Conservation (phyloP, 2,113 vertebrate genomes). For the Grallaria varia region DNA sequence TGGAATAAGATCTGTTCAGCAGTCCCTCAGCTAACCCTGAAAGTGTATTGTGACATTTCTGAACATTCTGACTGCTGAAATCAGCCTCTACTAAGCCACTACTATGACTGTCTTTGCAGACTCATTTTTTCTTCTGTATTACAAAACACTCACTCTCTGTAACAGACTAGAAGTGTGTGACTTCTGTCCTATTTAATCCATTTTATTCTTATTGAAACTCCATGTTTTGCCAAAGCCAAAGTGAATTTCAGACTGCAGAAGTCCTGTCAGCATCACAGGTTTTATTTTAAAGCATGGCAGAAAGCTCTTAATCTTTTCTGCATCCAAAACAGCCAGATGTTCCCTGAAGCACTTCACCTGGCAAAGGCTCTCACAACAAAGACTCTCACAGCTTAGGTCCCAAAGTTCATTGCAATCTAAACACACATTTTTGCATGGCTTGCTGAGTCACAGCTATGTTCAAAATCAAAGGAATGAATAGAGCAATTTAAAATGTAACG, state of each 20-base stretch:
- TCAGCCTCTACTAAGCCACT: not conserved
- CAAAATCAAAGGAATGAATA: slow-evolving; percentile 34
- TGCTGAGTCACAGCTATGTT: slow-evolving; percentile 4
- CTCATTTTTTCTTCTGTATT: not conserved
- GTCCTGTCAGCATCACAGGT: not conserved
- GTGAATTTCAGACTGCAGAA: not conserved
- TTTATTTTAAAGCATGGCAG: not conserved
- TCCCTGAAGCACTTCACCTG: not conserved
- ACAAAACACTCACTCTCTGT: not conserved
- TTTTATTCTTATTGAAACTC: not conserved
- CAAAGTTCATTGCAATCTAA: not conserved
- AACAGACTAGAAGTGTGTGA: not conserved
- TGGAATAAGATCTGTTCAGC: not conserved
- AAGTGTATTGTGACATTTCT: not conserved
- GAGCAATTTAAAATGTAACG: slow-evolving; percentile 23
- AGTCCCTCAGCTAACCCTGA: not conserved
- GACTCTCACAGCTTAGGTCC: not conserved
- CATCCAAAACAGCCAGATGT: not conserved
- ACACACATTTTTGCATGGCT: not conserved
- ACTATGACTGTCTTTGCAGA: not conserved
- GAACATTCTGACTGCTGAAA: not conserved
- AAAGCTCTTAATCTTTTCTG: not conserved
- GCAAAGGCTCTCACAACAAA: not conserved
- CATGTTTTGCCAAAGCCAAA: not conserved
- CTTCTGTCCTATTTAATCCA: not conserved